Conservation (phyloP, 2,888 invertebrate genomes). For the Carterocephalus palaemon region DNA sequence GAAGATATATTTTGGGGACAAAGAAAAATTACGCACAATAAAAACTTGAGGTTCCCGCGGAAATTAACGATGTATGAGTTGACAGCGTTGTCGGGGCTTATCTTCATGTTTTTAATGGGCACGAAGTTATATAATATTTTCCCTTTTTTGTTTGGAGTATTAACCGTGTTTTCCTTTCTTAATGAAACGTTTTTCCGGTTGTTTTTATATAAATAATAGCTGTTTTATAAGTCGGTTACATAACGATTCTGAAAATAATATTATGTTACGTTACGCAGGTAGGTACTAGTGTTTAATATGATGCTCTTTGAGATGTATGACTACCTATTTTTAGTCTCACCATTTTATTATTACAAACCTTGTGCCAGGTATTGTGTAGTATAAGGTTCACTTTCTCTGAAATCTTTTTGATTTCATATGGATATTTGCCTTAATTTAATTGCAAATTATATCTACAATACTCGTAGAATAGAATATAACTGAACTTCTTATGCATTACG, state of each 20-base stretch:
- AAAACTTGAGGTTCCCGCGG: slow-evolving; percentile 62
- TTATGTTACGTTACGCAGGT: too few relatives aligned
- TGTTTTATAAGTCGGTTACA: slow-evolving; percentile 29
- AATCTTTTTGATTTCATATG: too few relatives aligned
- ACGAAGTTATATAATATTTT: slow-evolving; percentile 46
- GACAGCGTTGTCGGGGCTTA: slow-evolving; percentile 64
- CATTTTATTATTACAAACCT: too few relatives aligned
- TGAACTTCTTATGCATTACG: slow-evolving; percentile 3
- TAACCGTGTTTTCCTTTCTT: slow-evolving; percentile 50
- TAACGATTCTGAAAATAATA: too few relatives aligned
- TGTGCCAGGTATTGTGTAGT: too few relatives aligned
- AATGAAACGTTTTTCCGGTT: slow-evolving; percentile 37
- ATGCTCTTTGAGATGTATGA: too few relatives aligned
- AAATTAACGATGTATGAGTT: slow-evolving; percentile 75
- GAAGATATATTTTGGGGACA: slow-evolving; percentile 48
- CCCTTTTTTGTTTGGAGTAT: slow-evolving; percentile 48
- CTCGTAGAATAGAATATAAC: too few relatives aligned
- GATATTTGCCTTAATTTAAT: too few relatives aligned
- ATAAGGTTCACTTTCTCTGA: too few relatives aligned
- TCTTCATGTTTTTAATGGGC: slow-evolving; percentile 62
- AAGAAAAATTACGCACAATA: slow-evolving; percentile 63
- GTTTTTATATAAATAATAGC: slow-evolving; percentile 33
- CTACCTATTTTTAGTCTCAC: too few relatives aligned
- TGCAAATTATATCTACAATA: too few relatives aligned
- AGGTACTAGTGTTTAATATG: too few relatives aligned